These are phyloP conservation scores for Ciconia nigra DNA, from an alignment of 2,797 vertebrate species.

Conservation along the genomic window DNA sequence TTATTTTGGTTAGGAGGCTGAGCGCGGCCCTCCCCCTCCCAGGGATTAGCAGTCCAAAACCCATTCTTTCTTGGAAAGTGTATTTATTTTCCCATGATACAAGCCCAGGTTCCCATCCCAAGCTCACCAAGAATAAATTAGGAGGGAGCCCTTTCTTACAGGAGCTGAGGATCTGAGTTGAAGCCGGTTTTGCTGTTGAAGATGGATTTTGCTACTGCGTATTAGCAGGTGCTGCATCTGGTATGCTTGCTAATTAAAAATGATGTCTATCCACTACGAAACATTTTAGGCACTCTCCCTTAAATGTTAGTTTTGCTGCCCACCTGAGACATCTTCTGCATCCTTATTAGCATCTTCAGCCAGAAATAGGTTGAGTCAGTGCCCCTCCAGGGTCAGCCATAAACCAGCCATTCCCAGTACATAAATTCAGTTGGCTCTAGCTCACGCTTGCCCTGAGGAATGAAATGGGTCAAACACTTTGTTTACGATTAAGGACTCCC, in stretches of 20 bases:
- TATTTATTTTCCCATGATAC: slow-evolving; percentile 36
- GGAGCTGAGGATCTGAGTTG: neutral
- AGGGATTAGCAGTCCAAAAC: neutral
- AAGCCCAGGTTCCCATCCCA: neutral
- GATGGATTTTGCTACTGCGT: neutral
- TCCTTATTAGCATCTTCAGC: slow-evolving; percentile 59
- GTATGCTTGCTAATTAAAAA: slow-evolving; percentile 53
- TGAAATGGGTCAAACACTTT: slow-evolving; percentile 51
- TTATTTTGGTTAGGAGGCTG: neutral
- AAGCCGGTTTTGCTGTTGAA: neutral
- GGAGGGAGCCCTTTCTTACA: neutral
- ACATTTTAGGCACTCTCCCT: neutral
- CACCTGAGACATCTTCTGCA: slow-evolving; percentile 42
- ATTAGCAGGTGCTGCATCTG: neutral
- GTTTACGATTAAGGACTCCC: slow-evolving; percentile 55
- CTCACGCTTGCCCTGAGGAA: slow-evolving; percentile 19
- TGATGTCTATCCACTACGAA: slow-evolving; percentile 27
- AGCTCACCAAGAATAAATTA: neutral
- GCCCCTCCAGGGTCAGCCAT: slow-evolving; percentile 27
- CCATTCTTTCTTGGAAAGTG: neutral
- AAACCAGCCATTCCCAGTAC: slow-evolving; percentile 51
- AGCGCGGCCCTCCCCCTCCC: neutral
- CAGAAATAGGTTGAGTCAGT: slow-evolving; percentile 38
- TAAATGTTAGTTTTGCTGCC: neutral
- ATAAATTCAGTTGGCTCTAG: slow-evolving; percentile 51